Percentiles rank a stretch among this genome's conserved stretches.
These are phyloP conservation scores for Melanotaenia pygmaea DNA, from an alignment of 2,797 vertebrate genomes.

Conservation along the genomic window DNA sequence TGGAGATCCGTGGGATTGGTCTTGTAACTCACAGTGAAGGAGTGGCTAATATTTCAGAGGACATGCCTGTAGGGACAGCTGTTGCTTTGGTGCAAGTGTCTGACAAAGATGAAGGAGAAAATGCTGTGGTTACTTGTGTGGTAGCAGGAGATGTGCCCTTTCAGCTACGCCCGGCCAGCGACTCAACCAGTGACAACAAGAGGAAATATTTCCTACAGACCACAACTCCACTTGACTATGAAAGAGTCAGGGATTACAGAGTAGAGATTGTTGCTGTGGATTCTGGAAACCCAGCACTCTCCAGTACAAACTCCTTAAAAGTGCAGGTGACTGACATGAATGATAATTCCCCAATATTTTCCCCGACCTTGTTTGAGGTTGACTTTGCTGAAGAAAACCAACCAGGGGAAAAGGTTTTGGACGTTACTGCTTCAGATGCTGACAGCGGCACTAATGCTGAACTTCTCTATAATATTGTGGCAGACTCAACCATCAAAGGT, in stretches of 20 bases:
- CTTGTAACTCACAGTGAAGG: conserved; percentile 95
- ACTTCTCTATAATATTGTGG: conserved; percentile 90
- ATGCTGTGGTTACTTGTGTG: conserved; percentile 97
- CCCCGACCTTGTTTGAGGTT: conserved; percentile 92
- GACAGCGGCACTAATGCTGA: conserved; percentile 96
- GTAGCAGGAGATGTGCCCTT: conserved; percentile 97
- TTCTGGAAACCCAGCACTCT: conserved; percentile 96
- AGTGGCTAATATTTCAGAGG: conserved; percentile 97
- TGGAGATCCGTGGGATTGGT: conserved; percentile 97
- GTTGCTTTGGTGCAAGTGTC: conserved; percentile 98
- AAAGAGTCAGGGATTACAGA: conserved; percentile 91
- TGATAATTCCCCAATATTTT: conserved; percentile 95
- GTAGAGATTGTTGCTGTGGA: conserved; percentile 98
- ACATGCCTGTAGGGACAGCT: conserved; percentile 94
- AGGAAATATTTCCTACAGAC: conserved; percentile 99
- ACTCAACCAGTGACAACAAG: conserved; percentile 94
- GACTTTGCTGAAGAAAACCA: conserved; percentile 96
- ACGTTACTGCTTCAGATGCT: conserved; percentile 92
- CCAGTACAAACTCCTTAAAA: conserved; percentile 96
- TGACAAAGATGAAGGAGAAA: conserved; percentile 96
- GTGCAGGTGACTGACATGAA: conserved; percentile 97
- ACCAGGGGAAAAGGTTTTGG: conserved; percentile 90
- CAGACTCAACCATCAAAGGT: conserved; percentile 90
- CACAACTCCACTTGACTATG: conserved; percentile 93
- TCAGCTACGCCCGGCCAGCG: conserved; percentile 94